Evolutionary conservation across 2,888 invertebrate genomes (phyloP).

Genomic region (Bedellia somnulentella): DNA sequence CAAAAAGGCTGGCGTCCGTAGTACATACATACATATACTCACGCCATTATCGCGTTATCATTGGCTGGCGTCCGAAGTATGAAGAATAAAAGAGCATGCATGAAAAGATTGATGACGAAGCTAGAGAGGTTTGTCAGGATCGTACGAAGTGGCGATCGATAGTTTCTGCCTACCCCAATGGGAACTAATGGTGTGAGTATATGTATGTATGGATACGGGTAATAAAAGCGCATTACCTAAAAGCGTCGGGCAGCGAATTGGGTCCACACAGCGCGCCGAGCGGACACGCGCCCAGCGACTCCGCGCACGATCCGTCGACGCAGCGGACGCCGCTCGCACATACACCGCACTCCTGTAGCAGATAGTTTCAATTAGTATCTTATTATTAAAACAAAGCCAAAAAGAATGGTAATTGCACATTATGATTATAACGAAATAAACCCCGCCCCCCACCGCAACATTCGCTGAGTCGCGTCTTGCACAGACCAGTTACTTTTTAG

Average conservation of each 20-base stretch:
- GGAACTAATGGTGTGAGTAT: too few relatives aligned
- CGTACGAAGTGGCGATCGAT: too few relatives aligned
- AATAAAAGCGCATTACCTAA: conserved; percentile 18
- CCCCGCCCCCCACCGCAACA: neutral
- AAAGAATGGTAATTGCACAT: neutral
- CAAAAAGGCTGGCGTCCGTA: too few relatives aligned
- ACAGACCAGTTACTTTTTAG: too few relatives aligned
- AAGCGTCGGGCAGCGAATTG: conserved; percentile 36
- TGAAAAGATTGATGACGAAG: too few relatives aligned
- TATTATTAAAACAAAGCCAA: neutral
- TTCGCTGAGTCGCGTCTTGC: conserved; percentile 27
- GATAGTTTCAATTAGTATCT: too few relatives aligned
- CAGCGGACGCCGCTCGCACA: conserved; percentile 71
- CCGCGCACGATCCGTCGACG: conserved; percentile 62
- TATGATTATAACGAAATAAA: neutral
- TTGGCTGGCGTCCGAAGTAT: too few relatives aligned
- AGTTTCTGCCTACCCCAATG: too few relatives aligned
- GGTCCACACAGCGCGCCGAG: conserved; percentile 47
- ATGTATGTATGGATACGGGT: conserved; percentile 9
- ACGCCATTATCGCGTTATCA: too few relatives aligned
- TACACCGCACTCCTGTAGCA: conserved; percentile 63
- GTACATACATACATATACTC: too few relatives aligned
- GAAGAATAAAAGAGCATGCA: too few relatives aligned
- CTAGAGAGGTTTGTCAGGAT: too few relatives aligned
- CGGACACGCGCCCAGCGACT: conserved; percentile 66